Conservation (phyloP, 2,888 invertebrate genomes). For the Sericinus montela region DNA sequence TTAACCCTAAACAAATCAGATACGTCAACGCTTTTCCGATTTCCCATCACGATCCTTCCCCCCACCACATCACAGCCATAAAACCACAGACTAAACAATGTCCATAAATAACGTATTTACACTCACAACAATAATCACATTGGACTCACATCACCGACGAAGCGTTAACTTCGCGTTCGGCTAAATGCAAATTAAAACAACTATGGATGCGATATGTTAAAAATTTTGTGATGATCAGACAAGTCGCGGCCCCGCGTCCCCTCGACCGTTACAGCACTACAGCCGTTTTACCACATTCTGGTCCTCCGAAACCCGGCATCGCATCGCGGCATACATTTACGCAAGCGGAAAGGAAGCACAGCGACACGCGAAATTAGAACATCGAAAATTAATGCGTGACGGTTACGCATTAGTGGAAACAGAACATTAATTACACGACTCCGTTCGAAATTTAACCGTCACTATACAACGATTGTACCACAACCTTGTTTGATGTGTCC, state of each 20-base stretch:
- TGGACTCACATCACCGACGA: neutral
- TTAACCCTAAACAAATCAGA: constrained; percentile 14
- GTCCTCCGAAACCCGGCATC: neutral
- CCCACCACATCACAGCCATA: constrained; percentile 44
- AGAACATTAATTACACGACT: no score
- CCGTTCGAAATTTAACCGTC: no score
- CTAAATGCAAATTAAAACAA: constrained; percentile 43
- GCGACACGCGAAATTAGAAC: neutral
- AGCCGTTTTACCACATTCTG: neutral
- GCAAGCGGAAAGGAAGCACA: neutral
- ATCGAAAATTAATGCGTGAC: neutral
- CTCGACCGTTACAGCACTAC: neutral
- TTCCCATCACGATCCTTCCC: constrained; percentile 20
- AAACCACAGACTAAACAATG: constrained; percentile 28
- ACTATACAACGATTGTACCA: neutral
- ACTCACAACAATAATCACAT: constrained; percentile 12
- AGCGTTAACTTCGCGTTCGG: constrained; percentile 20
- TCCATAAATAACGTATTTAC: constrained; percentile 25
- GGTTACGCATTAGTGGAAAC: neutral
- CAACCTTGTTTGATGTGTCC: neutral
- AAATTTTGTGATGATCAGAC: constrained; percentile 7
- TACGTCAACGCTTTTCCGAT: constrained; percentile 1
- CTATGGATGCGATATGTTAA: constrained; percentile 24
- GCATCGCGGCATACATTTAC: no score
- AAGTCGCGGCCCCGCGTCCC: constrained; percentile 34